Evolutionary conservation across 2,888 invertebrate species (phyloP).

Genomic region (Linnaemya vulpina): DNA sequence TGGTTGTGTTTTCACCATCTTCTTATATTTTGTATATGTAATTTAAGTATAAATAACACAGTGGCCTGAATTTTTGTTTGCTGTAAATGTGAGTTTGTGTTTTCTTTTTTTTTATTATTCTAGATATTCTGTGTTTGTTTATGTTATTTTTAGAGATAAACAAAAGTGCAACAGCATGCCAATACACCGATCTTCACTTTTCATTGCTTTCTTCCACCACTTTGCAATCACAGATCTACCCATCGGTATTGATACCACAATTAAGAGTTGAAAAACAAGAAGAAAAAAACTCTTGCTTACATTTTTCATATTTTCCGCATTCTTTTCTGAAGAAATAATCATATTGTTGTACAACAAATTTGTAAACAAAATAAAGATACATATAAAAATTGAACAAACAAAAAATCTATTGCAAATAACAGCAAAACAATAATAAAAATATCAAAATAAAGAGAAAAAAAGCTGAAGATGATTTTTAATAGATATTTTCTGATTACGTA

Average conservation of each 20-base stretch:
- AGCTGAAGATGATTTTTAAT: background rate
- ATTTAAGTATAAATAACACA: constrained; percentile 16
- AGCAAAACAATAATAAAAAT: background rate
- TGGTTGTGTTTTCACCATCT: background rate
- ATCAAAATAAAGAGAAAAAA: no score
- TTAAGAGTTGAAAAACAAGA: background rate
- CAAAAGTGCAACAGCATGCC: background rate
- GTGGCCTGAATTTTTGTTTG: constrained; percentile 24
- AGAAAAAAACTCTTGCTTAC: constrained; percentile 2
- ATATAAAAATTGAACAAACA: background rate
- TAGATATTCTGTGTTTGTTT: background rate
- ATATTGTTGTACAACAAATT: constrained; percentile 33
- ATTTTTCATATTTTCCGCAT: constrained; percentile 65
- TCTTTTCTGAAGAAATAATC: constrained; percentile 57
- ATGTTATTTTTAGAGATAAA: constrained; percentile 7
- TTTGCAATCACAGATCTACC: background rate
- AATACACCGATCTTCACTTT: background rate
- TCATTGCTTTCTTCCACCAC: background rate
- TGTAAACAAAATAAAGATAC: constrained; percentile 55
- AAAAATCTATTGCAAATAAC: background rate
- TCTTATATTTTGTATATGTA: no score
- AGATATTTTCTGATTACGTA: background rate
- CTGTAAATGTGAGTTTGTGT: background rate
- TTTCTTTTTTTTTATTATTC: background rate
- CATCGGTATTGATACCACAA: background rate